Base-by-base conservation (phyloP, 2,888 invertebrate genomes). In the Leucoma salicis region DNA sequence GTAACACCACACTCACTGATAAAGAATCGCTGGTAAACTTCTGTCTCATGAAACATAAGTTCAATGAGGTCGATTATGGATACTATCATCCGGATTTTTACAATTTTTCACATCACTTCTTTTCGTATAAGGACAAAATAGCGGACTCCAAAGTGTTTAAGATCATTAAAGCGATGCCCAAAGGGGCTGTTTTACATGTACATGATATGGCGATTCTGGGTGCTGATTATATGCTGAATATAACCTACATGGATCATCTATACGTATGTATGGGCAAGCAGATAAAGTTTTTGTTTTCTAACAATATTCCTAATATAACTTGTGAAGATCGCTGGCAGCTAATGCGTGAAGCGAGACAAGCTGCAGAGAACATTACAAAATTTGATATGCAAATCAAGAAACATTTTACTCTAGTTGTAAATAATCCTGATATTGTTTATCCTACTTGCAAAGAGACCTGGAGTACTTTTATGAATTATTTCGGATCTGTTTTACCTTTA, bases 151-250 rank as follows among this genome's bases (percentile, higher is more conserved):
- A 91, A 46, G 92, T 95, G 0, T 95, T 93, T 63, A 75, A 91
- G 53, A 86, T 95, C 5, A 91, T 96, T 8, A 84, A 90, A 47
- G 77, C 76, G 24, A 91, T 96, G 90, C 96, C 96, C 0, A 96
- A 96, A 79, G 96, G 95, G 2, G 93, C 91, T 0, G 92, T 92
- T 0, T 73, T 95, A 10, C 95, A 95, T 68, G 86, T 92, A 0
- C 95, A 95, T 64, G 92, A 94, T 51, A 91, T 92, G 43, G 93
- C 93, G 0, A 77, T 93, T 0, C 86, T 91, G 13, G 92, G 92
- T 4, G 82, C 91, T 0, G 92, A 93, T 48, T 94, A 91, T 52
- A 57, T 94, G 0, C 66, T 94, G 27, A 90, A 93, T 29, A 62
- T 95, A 16, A 94, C 94, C 0, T 93, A 93, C 53, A 83, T 87